Evolutionary conservation across 2,888 invertebrate species (phyloP).

Genomic region (Blastobasis lacticolella): DNA sequence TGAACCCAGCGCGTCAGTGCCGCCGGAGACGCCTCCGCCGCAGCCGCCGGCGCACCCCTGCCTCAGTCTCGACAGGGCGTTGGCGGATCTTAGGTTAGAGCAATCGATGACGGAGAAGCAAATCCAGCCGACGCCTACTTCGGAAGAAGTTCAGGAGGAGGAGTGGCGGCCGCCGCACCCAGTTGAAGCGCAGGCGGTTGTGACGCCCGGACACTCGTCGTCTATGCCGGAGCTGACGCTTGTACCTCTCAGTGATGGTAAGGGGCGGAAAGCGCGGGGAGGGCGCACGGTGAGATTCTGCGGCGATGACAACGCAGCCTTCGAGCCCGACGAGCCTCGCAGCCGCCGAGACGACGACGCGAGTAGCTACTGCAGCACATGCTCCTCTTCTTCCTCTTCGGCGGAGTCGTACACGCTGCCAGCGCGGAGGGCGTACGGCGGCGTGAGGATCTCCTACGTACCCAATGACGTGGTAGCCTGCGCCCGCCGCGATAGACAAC

Average conservation of each 20-base stretch:
- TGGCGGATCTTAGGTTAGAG: slow-evolving; percentile 75
- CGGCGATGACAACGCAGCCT: slow-evolving; percentile 64
- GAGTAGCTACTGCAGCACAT: slow-evolving; percentile 89
- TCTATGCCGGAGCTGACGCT: slow-evolving; percentile 65
- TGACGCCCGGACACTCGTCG: slow-evolving; percentile 69
- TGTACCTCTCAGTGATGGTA: slow-evolving; percentile 49
- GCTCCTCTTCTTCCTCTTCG: slow-evolving; percentile 92
- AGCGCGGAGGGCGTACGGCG: slow-evolving; percentile 87
- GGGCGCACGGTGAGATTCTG: slow-evolving; percentile 62
- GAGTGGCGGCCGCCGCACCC: slow-evolving; percentile 72
- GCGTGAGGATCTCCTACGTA: slow-evolving; percentile 93
- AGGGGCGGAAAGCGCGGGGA: slow-evolving; percentile 45
- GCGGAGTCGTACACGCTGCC: slow-evolving; percentile 91
- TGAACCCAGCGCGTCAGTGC: slow-evolving; percentile 71
- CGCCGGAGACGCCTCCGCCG: slow-evolving; percentile 71
- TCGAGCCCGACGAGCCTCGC: slow-evolving; percentile 57
- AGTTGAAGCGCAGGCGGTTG: slow-evolving; percentile 64
- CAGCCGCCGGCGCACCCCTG: slow-evolving; percentile 64
- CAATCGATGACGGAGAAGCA: slow-evolving; percentile 80
- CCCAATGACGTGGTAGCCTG: slow-evolving; percentile 93
- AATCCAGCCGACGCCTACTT: slow-evolving; percentile 71
- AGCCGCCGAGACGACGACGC: slow-evolving; percentile 76
- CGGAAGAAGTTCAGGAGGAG: slow-evolving; percentile 52
- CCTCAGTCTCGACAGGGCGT: slow-evolving; percentile 58
- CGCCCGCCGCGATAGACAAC: slow-evolving; percentile 79